Evolutionary conservation across 1,140 invertebrate species (phyloP), one percentile per base, ranked within the genome.

Genomic region (Ceratina calcarata): DNA sequence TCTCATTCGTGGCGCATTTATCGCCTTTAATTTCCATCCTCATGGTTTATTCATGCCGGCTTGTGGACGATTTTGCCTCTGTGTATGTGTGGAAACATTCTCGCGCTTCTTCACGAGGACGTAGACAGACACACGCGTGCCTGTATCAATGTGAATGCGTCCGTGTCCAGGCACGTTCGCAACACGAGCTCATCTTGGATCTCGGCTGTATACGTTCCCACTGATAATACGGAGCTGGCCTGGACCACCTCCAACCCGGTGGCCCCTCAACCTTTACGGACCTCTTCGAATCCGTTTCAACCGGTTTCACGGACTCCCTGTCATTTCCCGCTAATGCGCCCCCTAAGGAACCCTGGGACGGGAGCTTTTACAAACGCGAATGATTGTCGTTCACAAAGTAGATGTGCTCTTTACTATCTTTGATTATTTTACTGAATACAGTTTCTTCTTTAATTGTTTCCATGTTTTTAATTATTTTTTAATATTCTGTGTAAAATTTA

Each of bases 1-100:
- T 86, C 86, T 87, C 89, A 90, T 90, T 91, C 86, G 80, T 78
- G 67, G 79, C 84, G 83, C 90, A 90, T 91, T 90, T 91, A 91
- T 91, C 90, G 89, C 90, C 90, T 91, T 91, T 91, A 91, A 91
- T 91, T 91, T 90, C 88, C 90, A 90, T 90, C 85, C 87, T 89
- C 89, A 91, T 91, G 90, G 80, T 75, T 91, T 91, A 91, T 91
- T 91, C 90, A 91, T 91, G 85, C 62, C 62, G 71, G 55, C 55
- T 66, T 58, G 82, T 62, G 81, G 80, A 73, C 84, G 82, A 81
- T 75, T 78, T 78, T 64, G 53, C 53, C 12, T 70, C 10, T 61
- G 37, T 45, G 37, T 45, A 6, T 45, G 10, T 45, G 80, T 45
- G 80, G 27, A 64, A 75, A 85, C 75, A 71, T 62, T 64, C 45